phyloP scores from a whole-genome alignment of 2,113 vertebrate species.

The Hystrix brachyura region DNA sequence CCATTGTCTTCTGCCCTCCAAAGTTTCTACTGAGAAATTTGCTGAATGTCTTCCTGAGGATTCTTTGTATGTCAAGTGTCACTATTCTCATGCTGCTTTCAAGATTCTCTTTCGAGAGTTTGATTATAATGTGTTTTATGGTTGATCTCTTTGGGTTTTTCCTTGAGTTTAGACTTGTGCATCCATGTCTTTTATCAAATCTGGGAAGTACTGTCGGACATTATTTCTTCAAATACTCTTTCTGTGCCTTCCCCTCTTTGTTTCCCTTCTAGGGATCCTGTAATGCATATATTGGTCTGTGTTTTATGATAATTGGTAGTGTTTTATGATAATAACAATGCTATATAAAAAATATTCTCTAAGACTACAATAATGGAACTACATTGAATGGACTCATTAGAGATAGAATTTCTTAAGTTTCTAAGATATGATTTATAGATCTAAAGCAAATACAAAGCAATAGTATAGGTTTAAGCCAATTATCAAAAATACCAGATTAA shows the following conservation, averaged over 20 bases:
- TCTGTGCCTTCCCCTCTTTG: not conserved
- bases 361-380: not conserved
- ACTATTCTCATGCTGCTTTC: not conserved
- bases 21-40: conserved; percentile 26
- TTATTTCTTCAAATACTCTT: not conserved
- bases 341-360: not conserved
- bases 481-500: not conserved
- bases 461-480: not conserved
- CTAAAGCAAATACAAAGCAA: not conserved
- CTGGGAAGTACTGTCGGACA: not conserved
- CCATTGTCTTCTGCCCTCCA: not conserved
- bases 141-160: not conserved
- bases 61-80: not conserved
- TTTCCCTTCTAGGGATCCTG: not conserved
- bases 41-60: not conserved
- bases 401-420: not conserved
- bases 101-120: not conserved
- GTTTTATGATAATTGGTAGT: not conserved
- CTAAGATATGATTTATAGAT: not conserved
- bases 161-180: not conserved
- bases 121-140: not conserved
- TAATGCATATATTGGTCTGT: not conserved
- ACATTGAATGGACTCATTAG: not conserved
- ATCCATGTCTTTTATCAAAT: not conserved
- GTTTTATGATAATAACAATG: not conserved